These are phyloP conservation scores for Cheirogaleus major DNA, from an alignment of 2,797 vertebrate species.

Conservation along the genomic window DNA sequence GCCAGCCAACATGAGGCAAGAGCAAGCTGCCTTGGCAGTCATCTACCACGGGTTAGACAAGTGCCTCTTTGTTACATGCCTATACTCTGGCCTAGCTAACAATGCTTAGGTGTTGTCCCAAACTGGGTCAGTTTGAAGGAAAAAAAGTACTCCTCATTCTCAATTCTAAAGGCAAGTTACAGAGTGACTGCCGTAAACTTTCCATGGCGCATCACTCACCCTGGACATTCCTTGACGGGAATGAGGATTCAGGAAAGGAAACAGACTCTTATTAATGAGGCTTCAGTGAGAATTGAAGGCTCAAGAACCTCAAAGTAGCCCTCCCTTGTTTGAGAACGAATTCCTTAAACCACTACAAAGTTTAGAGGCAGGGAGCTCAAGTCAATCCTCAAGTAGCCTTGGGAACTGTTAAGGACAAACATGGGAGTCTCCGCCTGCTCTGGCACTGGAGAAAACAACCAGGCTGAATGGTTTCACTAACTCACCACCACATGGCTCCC, in stretches of 20 bases:
- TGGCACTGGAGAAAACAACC: not conserved
- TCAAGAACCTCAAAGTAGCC: not conserved
- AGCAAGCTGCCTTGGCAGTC: conserved; percentile 33
- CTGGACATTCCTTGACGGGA: not conserved
- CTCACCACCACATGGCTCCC: not conserved
- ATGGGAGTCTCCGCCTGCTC: accelerated
- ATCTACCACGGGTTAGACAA: not conserved
- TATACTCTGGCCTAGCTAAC: conserved; percentile 17
- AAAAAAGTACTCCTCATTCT: not conserved
- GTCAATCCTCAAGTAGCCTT: not conserved
- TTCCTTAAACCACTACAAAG: not conserved
- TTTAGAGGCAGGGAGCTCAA: not conserved
- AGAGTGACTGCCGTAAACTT: not conserved
- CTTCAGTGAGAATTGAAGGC: not conserved
- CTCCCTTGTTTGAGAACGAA: not conserved
- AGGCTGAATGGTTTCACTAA: not conserved
- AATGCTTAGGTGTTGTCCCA: conserved; percentile 34
- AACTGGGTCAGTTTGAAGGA: conserved; percentile 14
- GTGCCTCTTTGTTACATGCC: not conserved
- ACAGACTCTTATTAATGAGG: not conserved
- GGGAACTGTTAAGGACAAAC: not conserved
- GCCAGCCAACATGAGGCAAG: conserved; percentile 17
- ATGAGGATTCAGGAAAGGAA: not conserved
- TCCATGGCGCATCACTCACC: not conserved
- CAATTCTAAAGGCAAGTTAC: not conserved